These are phyloP conservation scores for Sigmodon hispidus DNA, from an alignment of 2,113 vertebrate genomes.

Conservation along the genomic window DNA sequence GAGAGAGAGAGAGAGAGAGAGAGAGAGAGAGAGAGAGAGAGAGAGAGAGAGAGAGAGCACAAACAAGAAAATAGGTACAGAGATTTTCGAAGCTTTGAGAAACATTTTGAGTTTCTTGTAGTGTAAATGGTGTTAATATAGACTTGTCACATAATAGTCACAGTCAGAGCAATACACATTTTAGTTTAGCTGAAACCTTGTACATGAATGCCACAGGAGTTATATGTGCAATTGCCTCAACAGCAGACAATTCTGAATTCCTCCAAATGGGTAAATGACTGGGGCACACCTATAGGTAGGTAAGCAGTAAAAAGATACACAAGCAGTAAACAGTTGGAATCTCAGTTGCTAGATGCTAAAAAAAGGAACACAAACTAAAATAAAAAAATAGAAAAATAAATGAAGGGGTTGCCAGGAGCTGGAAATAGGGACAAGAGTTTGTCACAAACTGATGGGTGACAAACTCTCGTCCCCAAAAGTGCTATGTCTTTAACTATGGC, in stretches of 20 bases:
- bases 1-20: no score
- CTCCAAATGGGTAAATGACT: not conserved
- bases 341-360: not conserved
- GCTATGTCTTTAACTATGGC: not conserved
- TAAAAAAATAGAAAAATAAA: not conserved
- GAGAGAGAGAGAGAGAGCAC: not conserved
- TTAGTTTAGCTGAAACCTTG: not conserved
- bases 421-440: not conserved
- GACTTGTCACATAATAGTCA: not conserved
- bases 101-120: not conserved
- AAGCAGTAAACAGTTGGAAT: not conserved
- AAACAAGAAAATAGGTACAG: not conserved
- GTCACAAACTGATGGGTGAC: not conserved
- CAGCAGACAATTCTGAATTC: not conserved
- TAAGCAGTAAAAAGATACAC: not conserved
- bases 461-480: no score
- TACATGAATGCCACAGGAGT: not conserved
- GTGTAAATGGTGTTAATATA: not conserved
- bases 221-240: not conserved
- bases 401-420: not conserved
- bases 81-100: not conserved
- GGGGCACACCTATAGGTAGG: not conserved
- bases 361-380: not conserved
- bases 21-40: not conserved
- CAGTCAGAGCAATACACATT: not conserved